These are phyloP conservation scores for Eristalis pertinax DNA, from an alignment of 2,888 invertebrate species.

Conservation along the genomic window DNA sequence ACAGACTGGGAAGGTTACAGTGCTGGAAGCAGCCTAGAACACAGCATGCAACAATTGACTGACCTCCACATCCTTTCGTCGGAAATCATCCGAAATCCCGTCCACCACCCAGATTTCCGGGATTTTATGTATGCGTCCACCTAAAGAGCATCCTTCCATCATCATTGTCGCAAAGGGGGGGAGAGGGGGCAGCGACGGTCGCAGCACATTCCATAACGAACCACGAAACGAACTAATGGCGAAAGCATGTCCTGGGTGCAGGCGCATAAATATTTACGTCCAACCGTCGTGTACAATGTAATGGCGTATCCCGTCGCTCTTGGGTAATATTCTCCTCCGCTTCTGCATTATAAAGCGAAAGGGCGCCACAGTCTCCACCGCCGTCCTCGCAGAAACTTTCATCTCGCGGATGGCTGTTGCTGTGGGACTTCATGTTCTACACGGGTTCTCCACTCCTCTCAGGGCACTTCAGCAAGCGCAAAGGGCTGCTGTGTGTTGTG, in stretches of 20 bases:
- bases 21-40: too few species aligned
- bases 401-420: slow-evolving; percentile 22
- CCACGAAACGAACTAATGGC: slow-evolving; percentile 42
- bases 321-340: slow-evolving; percentile 15
- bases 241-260: slow-evolving; percentile 38
- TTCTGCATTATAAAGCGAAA: slow-evolving; percentile 21
- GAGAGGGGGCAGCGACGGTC: background rate
- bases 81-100: background rate
- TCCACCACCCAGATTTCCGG: background rate
- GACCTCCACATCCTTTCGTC: background rate
- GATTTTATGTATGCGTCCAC: background rate
- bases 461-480: slow-evolving; percentile 21
- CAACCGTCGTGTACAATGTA: slow-evolving; percentile 9
- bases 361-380: background rate
- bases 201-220: slow-evolving; percentile 21
- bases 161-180: background rate
- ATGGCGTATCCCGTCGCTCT: slow-evolving; percentile 12
- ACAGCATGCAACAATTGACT: too few species aligned
- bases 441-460: background rate
- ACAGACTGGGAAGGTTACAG: too few species aligned
- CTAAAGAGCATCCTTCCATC: slow-evolving; percentile 14
- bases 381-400: too few species aligned
- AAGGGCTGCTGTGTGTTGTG: background rate
- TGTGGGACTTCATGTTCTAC: slow-evolving; percentile 42
- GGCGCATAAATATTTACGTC: slow-evolving; percentile 44